A percentile compares a stretch with the other conserved stretches of the same genome.
These are phyloP conservation scores for Macropus fuliginosus DNA, from an alignment of 2,797 vertebrate species.

Conservation along the genomic window DNA sequence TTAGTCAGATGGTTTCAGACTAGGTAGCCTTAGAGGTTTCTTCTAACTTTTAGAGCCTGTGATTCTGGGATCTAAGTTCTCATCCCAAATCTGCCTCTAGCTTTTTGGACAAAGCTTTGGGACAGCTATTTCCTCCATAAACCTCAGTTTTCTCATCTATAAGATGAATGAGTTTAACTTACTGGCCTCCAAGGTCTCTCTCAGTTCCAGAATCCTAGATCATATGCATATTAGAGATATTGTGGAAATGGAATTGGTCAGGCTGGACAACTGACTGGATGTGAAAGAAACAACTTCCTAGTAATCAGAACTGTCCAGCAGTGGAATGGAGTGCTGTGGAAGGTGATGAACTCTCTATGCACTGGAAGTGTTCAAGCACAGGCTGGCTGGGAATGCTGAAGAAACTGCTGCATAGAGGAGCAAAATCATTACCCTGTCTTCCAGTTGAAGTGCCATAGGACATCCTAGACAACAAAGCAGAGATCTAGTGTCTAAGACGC, in stretches of 20 bases:
- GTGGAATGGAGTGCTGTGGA: neutral
- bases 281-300: neutral
- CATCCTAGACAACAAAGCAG: neutral
- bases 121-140: neutral
- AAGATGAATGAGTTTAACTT: neutral
- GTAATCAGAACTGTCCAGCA: neutral
- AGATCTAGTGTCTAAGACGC: neutral
- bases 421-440: neutral
- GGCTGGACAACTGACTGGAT: neutral
- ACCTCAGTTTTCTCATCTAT: conserved; percentile 40
- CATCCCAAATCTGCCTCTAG: neutral
- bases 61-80: neutral
- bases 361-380: neutral
- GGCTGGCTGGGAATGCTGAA: neutral
- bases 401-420: neutral
- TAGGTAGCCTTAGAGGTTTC: neutral
- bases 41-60: neutral
- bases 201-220: neutral
- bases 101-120: neutral
- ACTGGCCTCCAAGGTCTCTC: neutral
- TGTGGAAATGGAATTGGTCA: neutral
- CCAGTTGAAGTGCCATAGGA: neutral
- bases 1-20: neutral
- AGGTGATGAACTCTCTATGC: neutral
- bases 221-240: neutral